These are phyloP conservation scores for Athene noctua DNA, from an alignment of 2,113 vertebrate species.

Conservation along the genomic window DNA sequence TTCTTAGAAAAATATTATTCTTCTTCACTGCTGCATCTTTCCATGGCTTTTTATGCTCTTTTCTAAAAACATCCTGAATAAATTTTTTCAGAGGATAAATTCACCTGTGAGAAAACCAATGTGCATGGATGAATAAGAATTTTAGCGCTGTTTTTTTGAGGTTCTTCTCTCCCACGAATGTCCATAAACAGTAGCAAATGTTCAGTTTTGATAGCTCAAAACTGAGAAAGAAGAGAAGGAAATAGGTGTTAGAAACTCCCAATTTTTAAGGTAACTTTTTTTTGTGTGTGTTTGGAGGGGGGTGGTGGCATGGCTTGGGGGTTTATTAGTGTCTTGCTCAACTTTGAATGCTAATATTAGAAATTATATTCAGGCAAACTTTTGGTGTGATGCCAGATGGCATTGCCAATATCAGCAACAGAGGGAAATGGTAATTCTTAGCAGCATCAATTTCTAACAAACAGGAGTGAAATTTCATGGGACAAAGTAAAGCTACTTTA, in stretches of 20 bases:
- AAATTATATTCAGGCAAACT: not conserved
- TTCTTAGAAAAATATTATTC: not conserved
- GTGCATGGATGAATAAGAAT: not conserved
- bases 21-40: not conserved
- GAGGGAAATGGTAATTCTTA: not conserved
- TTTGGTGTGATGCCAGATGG: not conserved
- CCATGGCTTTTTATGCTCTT: not conserved
- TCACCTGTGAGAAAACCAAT: not conserved
- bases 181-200: not conserved
- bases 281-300: no score
- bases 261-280: not conserved
- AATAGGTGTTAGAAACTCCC: not conserved
- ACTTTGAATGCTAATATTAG: not conserved
- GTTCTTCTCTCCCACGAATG: not conserved
- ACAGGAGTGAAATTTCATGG: not conserved
- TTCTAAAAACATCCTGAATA: not conserved
- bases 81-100: not conserved
- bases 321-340: not conserved
- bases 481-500: not conserved
- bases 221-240: not conserved
- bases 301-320: accelerated
- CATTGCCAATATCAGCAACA: not conserved
- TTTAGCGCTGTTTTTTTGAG: not conserved
- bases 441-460: not conserved
- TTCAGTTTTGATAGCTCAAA: not conserved